Evolutionary conservation across 2,113 vertebrate species (phyloP).

Genomic region (Carassius auratus): DNA sequence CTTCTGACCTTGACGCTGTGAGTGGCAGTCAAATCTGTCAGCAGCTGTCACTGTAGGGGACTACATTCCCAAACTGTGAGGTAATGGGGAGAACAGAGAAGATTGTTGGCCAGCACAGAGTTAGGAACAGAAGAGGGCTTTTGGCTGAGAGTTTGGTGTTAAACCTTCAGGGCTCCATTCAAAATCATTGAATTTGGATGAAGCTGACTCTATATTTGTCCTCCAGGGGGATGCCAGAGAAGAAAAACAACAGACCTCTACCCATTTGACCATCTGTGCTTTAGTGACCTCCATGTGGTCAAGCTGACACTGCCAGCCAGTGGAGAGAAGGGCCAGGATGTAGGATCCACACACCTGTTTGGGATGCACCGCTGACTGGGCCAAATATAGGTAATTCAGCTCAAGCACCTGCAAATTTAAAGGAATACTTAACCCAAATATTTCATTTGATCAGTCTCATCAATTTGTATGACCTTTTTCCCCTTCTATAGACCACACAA

Average conservation of each 20-base stretch:
- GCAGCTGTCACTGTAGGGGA: constrained; percentile 9
- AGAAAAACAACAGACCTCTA: constrained; percentile 10
- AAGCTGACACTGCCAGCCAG: constrained; percentile 4
- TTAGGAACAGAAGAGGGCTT: not conserved
- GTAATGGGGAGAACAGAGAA: constrained; percentile 32
- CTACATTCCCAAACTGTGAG: not conserved
- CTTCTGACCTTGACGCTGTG: constrained; percentile 31
- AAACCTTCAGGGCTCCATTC: not conserved
- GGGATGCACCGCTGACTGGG: not conserved
- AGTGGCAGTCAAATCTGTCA: constrained; percentile 17
- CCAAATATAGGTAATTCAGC: constrained; percentile 4
- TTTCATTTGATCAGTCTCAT: no score
- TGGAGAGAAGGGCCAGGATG: not conserved
- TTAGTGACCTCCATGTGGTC: constrained; percentile 41
- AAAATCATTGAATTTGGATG: not conserved
- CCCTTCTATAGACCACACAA: not conserved
- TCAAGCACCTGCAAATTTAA: not conserved
- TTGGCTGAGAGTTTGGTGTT: not conserved
- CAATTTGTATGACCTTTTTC: not conserved
- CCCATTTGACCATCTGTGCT: constrained; percentile 45
- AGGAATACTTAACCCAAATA: not conserved
- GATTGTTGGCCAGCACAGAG: constrained; percentile 1
- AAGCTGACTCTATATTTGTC: constrained; percentile 19
- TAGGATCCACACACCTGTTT: not conserved
- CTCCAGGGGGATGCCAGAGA: not conserved